phyloP scores from a whole-genome alignment of 2,888 invertebrate species.

The Trypoxylon attenuatum region DNA sequence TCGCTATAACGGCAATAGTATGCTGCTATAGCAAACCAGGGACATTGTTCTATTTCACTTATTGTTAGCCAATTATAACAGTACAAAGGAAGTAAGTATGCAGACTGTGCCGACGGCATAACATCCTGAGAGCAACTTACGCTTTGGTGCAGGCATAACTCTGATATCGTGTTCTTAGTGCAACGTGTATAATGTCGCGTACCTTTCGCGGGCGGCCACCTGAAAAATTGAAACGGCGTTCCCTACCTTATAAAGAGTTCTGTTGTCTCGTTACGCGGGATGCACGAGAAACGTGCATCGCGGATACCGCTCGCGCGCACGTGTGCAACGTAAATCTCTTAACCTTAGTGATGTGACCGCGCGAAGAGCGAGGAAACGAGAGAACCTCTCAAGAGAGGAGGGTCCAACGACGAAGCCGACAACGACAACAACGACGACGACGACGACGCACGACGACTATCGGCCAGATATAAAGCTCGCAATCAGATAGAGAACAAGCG shows the following conservation, averaged over 20 bases:
- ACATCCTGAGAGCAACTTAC: background rate
- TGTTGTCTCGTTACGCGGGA: slow-evolving; percentile 69
- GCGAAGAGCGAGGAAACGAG: slow-evolving; percentile 19
- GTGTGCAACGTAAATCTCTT: slow-evolving; percentile 67
- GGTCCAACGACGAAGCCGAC: too few species aligned
- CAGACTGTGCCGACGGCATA: too few species aligned
- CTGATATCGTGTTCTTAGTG: slow-evolving; percentile 44
- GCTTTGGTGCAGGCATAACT: slow-evolving; percentile 14
- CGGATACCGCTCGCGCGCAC: slow-evolving; percentile 57
- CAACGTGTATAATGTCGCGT: slow-evolving; percentile 32
- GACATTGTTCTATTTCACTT: background rate
- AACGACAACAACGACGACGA: too few species aligned
- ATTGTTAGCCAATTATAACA: background rate
- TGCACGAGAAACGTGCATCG: slow-evolving; percentile 49
- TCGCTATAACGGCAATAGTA: too few species aligned
- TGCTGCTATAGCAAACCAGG: background rate
- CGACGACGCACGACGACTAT: background rate
- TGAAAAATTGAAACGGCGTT: slow-evolving; percentile 47
- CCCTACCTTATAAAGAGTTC: slow-evolving; percentile 66
- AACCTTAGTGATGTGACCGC: slow-evolving; percentile 49
- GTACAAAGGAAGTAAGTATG: background rate
- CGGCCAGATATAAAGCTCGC: slow-evolving; percentile 35
- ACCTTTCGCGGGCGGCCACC: slow-evolving; percentile 19
- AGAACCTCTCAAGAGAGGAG: background rate
- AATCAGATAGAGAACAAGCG: slow-evolving; percentile 51